A percentile compares a stretch with the other conserved stretches of the same genome.
These are phyloP conservation scores for Helostoma temminkii DNA, from an alignment of 2,797 vertebrate genomes.

Conservation along the genomic window DNA sequence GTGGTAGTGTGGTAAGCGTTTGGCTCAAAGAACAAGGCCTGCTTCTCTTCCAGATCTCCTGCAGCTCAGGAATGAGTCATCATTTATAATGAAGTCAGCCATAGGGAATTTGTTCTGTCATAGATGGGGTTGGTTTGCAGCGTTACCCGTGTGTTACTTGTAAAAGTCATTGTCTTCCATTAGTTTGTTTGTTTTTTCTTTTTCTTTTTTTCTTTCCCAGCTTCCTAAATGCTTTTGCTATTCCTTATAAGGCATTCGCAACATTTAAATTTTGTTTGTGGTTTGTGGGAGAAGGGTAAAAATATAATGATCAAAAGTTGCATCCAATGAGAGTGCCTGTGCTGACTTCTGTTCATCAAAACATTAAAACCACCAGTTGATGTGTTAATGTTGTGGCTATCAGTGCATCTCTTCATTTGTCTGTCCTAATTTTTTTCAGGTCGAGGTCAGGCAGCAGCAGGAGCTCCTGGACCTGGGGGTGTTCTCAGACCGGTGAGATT, in stretches of 20 bases:
- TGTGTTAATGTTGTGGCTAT: no score
- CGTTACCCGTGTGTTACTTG: background rate
- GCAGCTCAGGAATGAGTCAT: constrained; percentile 54
- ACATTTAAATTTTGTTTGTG: no score
- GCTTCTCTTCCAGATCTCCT: constrained; percentile 44
- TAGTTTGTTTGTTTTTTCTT: background rate
- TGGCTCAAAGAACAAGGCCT: constrained; percentile 53
- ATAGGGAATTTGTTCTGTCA: constrained; percentile 32
- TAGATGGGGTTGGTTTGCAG: background rate
- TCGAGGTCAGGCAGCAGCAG: constrained; percentile 76
- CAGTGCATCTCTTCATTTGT: background rate
- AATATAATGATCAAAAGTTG: no score
- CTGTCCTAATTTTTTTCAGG: constrained; percentile 65
- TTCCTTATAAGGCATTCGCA: background rate
- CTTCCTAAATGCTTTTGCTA: background rate
- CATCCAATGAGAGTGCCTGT: no score
- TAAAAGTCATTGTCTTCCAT: constrained; percentile 1
- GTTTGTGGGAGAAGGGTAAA: no score
- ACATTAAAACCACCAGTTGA: no score
- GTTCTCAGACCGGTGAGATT: constrained; percentile 80
- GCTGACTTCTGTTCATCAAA: no score
- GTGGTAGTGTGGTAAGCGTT: constrained; percentile 16
- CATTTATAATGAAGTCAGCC: constrained; percentile 41
- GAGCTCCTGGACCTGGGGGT: constrained; percentile 72
- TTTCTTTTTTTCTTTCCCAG: no score